Evolutionary conservation across 2,888 invertebrate genomes (phyloP).

Genomic region (Protonemura montana): DNA sequence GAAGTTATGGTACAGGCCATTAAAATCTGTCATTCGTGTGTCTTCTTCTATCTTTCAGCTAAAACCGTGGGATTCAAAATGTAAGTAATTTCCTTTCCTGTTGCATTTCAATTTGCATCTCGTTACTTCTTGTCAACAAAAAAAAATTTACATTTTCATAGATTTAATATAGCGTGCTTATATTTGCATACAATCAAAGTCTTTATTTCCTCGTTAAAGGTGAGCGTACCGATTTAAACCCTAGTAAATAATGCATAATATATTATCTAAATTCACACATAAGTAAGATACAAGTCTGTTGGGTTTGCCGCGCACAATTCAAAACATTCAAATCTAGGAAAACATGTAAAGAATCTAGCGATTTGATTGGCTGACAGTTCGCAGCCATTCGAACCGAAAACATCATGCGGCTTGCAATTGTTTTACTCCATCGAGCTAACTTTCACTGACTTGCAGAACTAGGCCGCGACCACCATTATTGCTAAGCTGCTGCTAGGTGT

Average conservation of each 20-base stretch:
- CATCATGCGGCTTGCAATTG: neutral
- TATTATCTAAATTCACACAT: neutral
- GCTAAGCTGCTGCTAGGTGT: neutral
- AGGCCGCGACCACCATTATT: constrained; percentile 10
- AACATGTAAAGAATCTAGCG: neutral
- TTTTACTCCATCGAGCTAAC: constrained; percentile 13
- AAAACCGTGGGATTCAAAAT: too few species aligned
- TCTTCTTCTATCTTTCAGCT: neutral
- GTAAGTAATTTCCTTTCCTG: too few species aligned
- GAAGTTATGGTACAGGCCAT: neutral
- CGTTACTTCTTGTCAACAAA: neutral
- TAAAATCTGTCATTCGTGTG: neutral
- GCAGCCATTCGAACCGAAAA: neutral
- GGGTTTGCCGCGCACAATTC: neutral
- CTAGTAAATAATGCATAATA: neutral
- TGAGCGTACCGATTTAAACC: neutral
- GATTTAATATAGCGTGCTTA: neutral
- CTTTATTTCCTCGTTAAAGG: neutral
- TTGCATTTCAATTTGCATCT: too few species aligned
- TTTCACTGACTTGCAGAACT: constrained; percentile 20
- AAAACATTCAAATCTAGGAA: neutral
- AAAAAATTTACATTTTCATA: neutral
- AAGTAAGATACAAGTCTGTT: too few species aligned
- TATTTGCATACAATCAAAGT: too few species aligned
- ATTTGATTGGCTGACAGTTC: neutral